Evolutionary conservation across 2,888 invertebrate genomes (phyloP), one percentile per base, ranked within the genome.

Genomic region (Eupithecia subumbrata): DNA sequence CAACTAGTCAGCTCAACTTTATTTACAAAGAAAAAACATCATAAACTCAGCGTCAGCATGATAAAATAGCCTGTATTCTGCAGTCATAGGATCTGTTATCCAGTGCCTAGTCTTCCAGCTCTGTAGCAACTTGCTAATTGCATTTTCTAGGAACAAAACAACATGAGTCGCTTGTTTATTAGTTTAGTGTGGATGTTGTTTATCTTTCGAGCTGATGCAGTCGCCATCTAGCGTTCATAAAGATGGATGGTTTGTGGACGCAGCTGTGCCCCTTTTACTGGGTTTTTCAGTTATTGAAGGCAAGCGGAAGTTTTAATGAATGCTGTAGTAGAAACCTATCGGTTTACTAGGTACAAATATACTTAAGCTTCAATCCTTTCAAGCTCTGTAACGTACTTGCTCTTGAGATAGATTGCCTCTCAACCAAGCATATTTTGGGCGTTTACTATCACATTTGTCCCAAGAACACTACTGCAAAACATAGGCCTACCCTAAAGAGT

Each of bases 141-240:
- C 81, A 79, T 81, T 81, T 81, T 78, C 73, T 80, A 76, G 66
- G 77, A 78, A 78, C 77, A 78, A 79, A 81, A 79, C 78, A 80
- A 79, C 80, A 69, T 71, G 76, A 74, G 75, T 73, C 63, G 66
- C 74, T 76, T 69, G 76, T 79, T 79, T 78, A 80, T 79, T 78
- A 76, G 73, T 77, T 80, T 76, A 78, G 72, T 52, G 67, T 30
- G 71, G 72, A 63, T 69, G 73, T 75, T 79, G 79, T 79, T 80
- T 80, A 74, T 76, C 74, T 79, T 69, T 34, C 52, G 48, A 56
- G 63, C 69, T 77, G 77, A 74, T 72, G 77, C 74, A 69, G 69
- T 22, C 69, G 64, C 73, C 56, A 74, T 71, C 52, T 64, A 40
- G 60, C 22, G 64, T 76, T 48, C 66, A 69, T 73, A 69, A 72